Conservation (phyloP, 2,888 invertebrate genomes). For the Drosophila buzzatii region DNA sequence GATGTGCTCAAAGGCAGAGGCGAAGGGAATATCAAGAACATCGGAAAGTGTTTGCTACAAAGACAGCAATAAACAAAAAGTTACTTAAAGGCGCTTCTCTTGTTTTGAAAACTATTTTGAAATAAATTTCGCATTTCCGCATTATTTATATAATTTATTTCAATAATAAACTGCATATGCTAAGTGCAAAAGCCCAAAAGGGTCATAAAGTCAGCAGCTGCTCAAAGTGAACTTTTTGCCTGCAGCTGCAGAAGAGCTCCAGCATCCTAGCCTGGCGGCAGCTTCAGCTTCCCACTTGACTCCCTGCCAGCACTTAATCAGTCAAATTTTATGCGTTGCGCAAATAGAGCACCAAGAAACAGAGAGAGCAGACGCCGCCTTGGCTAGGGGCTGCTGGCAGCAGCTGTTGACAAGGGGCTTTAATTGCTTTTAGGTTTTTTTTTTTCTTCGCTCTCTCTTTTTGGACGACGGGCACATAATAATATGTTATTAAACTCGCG, state of each 20-base stretch:
- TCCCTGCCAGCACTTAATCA: constrained; percentile 70
- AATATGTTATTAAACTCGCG: constrained; percentile 49
- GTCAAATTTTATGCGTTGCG: constrained; percentile 63
- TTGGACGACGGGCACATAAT: constrained; percentile 37
- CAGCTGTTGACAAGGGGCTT: constrained; percentile 69
- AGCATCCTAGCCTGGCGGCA: background rate
- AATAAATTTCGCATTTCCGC: background rate
- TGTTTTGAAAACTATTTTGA: background rate
- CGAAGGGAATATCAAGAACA: constrained; percentile 37
- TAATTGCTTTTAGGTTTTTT: constrained; percentile 71
- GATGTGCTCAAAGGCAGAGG: constrained; percentile 42
- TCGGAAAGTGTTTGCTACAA: background rate
- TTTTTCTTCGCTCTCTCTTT: background rate
- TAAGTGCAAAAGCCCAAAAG: background rate
- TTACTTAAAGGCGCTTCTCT: too few relatives aligned
- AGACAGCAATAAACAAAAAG: background rate
- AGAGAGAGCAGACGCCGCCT: background rate
- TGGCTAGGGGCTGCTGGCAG: constrained; percentile 20
- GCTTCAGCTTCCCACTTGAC: constrained; percentile 36
- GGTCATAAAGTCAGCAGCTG: constrained; percentile 21
- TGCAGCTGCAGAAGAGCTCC: constrained; percentile 62
- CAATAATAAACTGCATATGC: background rate
- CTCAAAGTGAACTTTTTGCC: constrained; percentile 48
- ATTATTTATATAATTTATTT: background rate
- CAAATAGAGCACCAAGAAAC: constrained; percentile 33